Base-by-base conservation (phyloP, 1,140 invertebrate genomes). In the Ganaspis sp. region DNA sequence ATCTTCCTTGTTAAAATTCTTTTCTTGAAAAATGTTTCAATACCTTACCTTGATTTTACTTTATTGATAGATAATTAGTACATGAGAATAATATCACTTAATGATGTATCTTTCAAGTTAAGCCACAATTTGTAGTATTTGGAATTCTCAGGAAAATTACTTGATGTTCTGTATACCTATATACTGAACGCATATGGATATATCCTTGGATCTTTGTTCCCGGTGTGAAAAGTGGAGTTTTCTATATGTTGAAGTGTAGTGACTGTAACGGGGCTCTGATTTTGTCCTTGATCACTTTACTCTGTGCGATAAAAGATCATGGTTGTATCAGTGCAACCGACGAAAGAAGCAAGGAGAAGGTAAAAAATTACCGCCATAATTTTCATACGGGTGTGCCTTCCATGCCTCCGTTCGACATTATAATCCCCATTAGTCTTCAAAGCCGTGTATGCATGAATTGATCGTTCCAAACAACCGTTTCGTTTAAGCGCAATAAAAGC, bases 321-420 rank as follows among this genome's bases (percentile, higher is more conserved):
- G 69, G 53, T 17, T 75, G 23, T 53, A n/a, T n/a, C n/a, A n/a
- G n/a, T n/a, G n/a, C n/a, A 73, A 17, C 69, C 0, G 42, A 38
- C 42, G 54, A 26, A 72, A 45, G 23, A 54, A 15, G 38, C 19
- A 58, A 37, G 64, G 73, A 69, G 69, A 38, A 58, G 23, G 53
- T 71, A 53, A 74, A 75, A 75, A 75, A 75, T 75, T 42, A 9
- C 1, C 19, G 29, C 37, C 74, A 71, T 78, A 76, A 78, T 81
- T 79, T 75, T 77, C 73, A 74, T 77, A 69, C 69, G 73, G 53
- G 64, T 74, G 74, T 78, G 72, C 69, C 74, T 81, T 54, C 49
- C 73, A 69, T 49, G 26, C 72, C 74, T 45, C 34, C 75, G 64
- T 77, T 77, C 70, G 26, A 77, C 72, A 45, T 53, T 78, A 78